Base-by-base conservation (phyloP, 2,113 vertebrate genomes). In the Lampris incognitus region DNA sequence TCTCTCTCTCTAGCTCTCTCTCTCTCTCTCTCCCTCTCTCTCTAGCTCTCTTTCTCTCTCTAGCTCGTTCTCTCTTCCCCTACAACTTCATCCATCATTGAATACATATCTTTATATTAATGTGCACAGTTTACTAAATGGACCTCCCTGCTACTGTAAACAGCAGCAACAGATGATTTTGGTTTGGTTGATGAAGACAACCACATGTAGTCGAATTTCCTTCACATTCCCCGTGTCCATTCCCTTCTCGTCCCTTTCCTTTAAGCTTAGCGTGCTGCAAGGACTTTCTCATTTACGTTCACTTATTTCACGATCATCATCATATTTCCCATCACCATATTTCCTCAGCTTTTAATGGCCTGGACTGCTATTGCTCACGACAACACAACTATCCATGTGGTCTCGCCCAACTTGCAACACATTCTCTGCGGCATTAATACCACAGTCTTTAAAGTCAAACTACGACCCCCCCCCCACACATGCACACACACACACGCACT, bases 261-360 rank as follows among this genome's bases (percentile, higher is more conserved):
- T 13, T 42, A 40, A 4, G 13, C 54, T n/a, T 51, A 37, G 46
- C 44, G 60, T 1, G 13, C 54, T 64, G 37, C 68, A 72, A 54
- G 60, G 38, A 72, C 69, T 72, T 56, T 76, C 76, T 69, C 57
- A 77, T 55, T 67, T 39, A 54, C 49, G 39, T 70, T 76, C 64
- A 76, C 66, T 78, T 69, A 41, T 59, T 67, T 55, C 24, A 24
- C 24, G 24, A 24, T 24, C 24, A 24, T 24, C 24, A 24, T 24
- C 24, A 24, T 24, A 24, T 24, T 24, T 24, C 65, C 13, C n/a
- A 60, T 60, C 76, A 63, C 60, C 76, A 68, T 70, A 65, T 66
- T 74, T 79, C 69, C 9, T 83, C 74, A 64, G 61, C 70, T 65
- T 51, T 66, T 81, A 82, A 81, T 84, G 67, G 76, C 68, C 74